Evolutionary conservation across 2,797 vertebrate genomes (phyloP).

Genomic region (Cossypha polioptera): DNA sequence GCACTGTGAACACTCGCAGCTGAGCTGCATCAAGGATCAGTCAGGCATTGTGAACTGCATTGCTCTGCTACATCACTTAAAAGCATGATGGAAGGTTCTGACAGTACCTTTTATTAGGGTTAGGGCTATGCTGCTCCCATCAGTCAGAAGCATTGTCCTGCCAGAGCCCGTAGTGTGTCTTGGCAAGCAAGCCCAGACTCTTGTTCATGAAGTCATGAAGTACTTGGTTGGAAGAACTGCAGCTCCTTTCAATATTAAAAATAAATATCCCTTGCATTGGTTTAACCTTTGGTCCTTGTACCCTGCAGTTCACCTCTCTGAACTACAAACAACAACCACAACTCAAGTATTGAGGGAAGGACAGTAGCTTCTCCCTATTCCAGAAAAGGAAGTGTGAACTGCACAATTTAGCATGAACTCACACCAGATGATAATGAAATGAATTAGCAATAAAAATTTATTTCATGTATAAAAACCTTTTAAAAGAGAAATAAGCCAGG

Average conservation of each 20-base stretch:
- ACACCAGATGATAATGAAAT: conserved; percentile 10
- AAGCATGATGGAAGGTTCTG: neutral
- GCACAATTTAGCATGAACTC: neutral
- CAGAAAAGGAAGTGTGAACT: neutral
- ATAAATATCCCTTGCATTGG: neutral
- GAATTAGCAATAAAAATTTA: conserved; percentile 35
- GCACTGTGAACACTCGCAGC: neutral
- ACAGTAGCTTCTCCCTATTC: neutral
- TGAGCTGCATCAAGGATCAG: neutral
- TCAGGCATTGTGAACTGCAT: neutral
- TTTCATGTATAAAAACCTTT: conserved; percentile 20
- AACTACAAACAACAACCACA: neutral
- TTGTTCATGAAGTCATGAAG: neutral
- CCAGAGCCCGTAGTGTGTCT: neutral
- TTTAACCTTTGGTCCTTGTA: neutral
- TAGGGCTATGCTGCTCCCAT: neutral
- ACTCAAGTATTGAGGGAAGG: neutral
- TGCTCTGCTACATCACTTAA: neutral
- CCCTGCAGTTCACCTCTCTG: neutral
- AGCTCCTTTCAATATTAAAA: neutral
- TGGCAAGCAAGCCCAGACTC: neutral
- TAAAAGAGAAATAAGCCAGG: conserved; percentile 10
- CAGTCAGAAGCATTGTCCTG: neutral
- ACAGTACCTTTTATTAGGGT: neutral
- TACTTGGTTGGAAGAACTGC: neutral